A percentile compares a stretch with the other conserved stretches of the same genome.
phyloP scores from a whole-genome alignment of 2,797 vertebrate species.

The Cyclura pinguis region DNA sequence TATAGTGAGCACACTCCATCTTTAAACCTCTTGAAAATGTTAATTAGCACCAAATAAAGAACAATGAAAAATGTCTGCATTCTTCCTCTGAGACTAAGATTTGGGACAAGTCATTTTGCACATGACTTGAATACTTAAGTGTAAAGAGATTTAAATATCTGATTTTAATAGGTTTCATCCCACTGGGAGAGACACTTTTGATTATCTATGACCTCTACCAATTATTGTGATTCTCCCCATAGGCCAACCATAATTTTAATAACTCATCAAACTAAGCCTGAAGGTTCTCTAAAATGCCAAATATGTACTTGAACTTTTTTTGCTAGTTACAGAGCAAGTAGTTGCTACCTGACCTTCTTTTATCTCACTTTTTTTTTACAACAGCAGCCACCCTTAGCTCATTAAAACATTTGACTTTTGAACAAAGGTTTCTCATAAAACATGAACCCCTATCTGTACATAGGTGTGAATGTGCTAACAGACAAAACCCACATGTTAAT shows the following conservation, averaged over 20 bases:
- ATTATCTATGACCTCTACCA: slow-evolving; percentile 91
- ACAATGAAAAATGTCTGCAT: slow-evolving; percentile 72
- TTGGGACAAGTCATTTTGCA: slow-evolving; percentile 75
- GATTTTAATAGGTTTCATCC: slow-evolving; percentile 90
- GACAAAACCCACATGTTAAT: background rate
- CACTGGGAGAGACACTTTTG: slow-evolving; percentile 87
- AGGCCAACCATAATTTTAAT: slow-evolving; percentile 87
- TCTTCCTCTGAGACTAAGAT: slow-evolving; percentile 75
- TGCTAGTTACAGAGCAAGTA: slow-evolving; percentile 64
- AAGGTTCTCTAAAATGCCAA: slow-evolving; percentile 78
- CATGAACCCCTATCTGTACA: background rate
- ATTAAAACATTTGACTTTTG: slow-evolving; percentile 59
- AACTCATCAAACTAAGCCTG: slow-evolving; percentile 82
- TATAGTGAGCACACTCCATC: slow-evolving; percentile 55
- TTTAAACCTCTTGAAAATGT: slow-evolving; percentile 74
- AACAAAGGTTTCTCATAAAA: slow-evolving; percentile 37
- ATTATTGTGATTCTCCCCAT: slow-evolving; percentile 89
- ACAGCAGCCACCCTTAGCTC: slow-evolving; percentile 51
- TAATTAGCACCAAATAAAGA: slow-evolving; percentile 81
- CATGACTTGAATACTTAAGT: slow-evolving; percentile 74
- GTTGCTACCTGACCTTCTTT: slow-evolving; percentile 71
- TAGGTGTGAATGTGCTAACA: slow-evolving; percentile 14
- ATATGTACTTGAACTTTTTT: slow-evolving; percentile 69
- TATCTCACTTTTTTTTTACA: slow-evolving; percentile 42
- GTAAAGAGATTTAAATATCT: slow-evolving; percentile 90